Base-by-base conservation (phyloP, 2,113 vertebrate genomes). In the Redunca redunca region DNA sequence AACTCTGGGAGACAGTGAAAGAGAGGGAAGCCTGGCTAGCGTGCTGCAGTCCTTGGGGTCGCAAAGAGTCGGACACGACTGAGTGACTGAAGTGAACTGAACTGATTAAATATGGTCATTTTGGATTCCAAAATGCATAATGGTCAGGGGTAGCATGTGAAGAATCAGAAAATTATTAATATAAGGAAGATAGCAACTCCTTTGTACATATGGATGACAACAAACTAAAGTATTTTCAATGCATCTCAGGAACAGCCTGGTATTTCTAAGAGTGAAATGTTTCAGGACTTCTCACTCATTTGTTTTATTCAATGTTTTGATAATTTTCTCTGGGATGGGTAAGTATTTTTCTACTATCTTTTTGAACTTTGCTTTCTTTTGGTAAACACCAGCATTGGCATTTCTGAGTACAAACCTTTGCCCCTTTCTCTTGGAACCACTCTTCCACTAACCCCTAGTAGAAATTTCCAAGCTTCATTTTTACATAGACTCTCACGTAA, bases 331-430 rank as follows among this genome's bases (percentile, higher is more conserved):
- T 1, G 14, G 5, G 15, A 81, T 4, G 46, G 28, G 74, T 28
- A 91, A 96, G 6, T 74, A 23, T 80, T 92, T 94, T 94, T 30
- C 86, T 55, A 55, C 40, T 30, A 36, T 13, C 62, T 43, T 40
- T 74, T 96, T 94, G 74, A 92, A 88, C 71, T 88, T 95, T 96
- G 84, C 64, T 90, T 71, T 48, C 57, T 92, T 93, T 91, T 21
- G 25, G 43, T 81, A 94, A 93, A 92, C 30, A 88, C 40, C 36
- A 57, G 78, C 14, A 50, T 2, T 83, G 17, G 26, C 17, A 28
- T 77, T 78, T 94, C 43, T 55, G 13, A 89, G 89, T 53, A 77
- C 1, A 5, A 74, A 90, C 13, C 50, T 53, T 40, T 62, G 46
- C 1, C 30, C n/a, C 50, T 78, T 83, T 30, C 16, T 30, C 4